phyloP scores from a whole-genome alignment of 2,113 vertebrate genomes.

The Varanus komodoensis region DNA sequence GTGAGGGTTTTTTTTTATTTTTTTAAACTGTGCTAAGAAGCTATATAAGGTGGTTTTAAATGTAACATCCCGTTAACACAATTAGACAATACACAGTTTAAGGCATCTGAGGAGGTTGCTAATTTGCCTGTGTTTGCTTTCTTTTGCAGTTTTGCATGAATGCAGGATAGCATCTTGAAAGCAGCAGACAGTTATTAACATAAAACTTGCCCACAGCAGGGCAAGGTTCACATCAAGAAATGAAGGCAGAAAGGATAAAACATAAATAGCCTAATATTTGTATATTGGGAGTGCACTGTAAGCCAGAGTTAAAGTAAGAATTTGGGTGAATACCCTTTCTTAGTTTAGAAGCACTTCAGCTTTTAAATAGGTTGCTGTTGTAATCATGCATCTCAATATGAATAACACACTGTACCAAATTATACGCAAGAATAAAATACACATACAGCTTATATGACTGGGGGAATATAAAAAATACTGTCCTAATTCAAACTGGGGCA shows the following conservation, averaged over 20 bases:
- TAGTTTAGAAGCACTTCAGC: constrained; percentile 48
- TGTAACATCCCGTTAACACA: neutral
- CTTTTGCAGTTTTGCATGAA: neutral
- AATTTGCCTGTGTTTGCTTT: fast-evolving
- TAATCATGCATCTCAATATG: constrained; percentile 66
- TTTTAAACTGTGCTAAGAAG: neutral
- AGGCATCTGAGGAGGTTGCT: neutral
- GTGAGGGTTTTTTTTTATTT: neutral
- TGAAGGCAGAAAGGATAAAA: neutral
- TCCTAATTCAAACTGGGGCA: constrained; percentile 51
- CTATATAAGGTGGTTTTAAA: neutral
- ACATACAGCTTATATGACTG: constrained; percentile 53
- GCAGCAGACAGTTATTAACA: neutral
- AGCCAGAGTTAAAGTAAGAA: neutral
- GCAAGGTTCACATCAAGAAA: constrained; percentile 32
- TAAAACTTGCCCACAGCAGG: constrained; percentile 38
- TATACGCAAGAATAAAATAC: constrained; percentile 75
- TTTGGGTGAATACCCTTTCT: neutral
- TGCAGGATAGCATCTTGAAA: constrained; percentile 10
- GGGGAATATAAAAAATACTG: constrained; percentile 60
- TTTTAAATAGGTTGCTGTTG: constrained; percentile 66
- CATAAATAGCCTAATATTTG: neutral
- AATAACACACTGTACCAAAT: constrained; percentile 74
- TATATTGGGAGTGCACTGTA: neutral
- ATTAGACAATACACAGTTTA: neutral